A percentile compares a stretch with the other conserved stretches of the same genome.
These are phyloP conservation scores for Drosophila sordidula DNA, from an alignment of 2,888 invertebrate genomes.

Conservation along the genomic window DNA sequence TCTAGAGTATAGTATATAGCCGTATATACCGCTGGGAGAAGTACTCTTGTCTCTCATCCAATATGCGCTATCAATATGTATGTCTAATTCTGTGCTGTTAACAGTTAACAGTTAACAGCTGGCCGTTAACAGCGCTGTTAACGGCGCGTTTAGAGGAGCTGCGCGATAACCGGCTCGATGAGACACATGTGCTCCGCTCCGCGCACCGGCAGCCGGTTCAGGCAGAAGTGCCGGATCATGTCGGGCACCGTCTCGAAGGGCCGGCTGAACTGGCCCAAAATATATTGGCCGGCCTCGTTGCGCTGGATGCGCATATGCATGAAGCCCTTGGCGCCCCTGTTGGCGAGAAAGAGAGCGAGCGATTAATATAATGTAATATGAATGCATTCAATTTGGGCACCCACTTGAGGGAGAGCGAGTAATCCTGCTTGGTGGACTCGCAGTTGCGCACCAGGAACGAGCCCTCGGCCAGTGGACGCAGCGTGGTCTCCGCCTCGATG, in stretches of 20 bases:
- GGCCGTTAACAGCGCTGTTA: background rate
- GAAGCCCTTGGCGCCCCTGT: constrained; percentile 96
- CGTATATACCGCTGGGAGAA: constrained; percentile 40
- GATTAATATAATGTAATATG: background rate
- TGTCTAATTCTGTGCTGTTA: constrained; percentile 56
- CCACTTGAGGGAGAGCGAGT: constrained; percentile 97
- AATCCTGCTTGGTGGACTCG: constrained; percentile 96
- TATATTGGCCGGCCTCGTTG: constrained; percentile 91
- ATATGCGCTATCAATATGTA: constrained; percentile 70
- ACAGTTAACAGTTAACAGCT: constrained; percentile 9
- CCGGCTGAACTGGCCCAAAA: constrained; percentile 96
- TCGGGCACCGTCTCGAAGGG: constrained; percentile 97
- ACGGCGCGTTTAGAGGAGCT: constrained; percentile 87
- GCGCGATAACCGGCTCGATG: constrained; percentile 95
- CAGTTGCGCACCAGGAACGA: constrained; percentile 97
- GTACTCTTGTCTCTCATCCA: constrained; percentile 22
- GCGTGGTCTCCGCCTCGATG: constrained; percentile 94
- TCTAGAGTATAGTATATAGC: constrained; percentile 17
- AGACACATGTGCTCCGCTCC: constrained; percentile 99
- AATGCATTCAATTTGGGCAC: constrained; percentile 79
- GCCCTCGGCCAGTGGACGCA: constrained; percentile 94
- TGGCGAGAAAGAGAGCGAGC: constrained; percentile 30
- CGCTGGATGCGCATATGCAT: constrained; percentile 98
- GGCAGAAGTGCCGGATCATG: constrained; percentile 96
- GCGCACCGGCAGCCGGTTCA: constrained; percentile 96